Conservation (phyloP, 2,797 vertebrate species). For the Pipistrellus kuhlii region DNA sequence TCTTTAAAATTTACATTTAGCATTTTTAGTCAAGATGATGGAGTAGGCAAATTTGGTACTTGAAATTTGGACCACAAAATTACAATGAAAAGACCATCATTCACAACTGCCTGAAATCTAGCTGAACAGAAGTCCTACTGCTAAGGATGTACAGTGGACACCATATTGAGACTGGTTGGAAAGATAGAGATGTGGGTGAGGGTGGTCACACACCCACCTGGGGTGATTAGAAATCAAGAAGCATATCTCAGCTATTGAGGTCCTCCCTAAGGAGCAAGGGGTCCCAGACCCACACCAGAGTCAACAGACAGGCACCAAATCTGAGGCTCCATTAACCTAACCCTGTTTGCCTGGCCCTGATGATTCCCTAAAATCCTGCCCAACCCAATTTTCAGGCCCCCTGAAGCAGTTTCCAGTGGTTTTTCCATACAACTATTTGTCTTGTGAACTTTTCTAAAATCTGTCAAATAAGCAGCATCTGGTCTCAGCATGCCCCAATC, state of each 20-base stretch:
- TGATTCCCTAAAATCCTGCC: not conserved
- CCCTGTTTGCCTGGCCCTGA: not conserved
- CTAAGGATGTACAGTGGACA: not conserved
- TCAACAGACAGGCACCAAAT: not conserved
- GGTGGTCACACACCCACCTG: not conserved
- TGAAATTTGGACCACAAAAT: not conserved
- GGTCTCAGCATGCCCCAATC: not conserved
- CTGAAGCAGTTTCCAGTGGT: not conserved
- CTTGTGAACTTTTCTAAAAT: not conserved
- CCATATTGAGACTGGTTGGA: not conserved
- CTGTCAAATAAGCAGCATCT: not conserved
- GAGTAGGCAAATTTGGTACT: not conserved
- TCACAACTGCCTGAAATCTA: not conserved
- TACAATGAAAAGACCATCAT: not conserved
- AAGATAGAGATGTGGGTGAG: rapidly evolving
- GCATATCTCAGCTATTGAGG: not conserved
- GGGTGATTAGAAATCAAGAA: not conserved
- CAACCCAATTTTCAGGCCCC: not conserved
- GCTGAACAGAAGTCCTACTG: not conserved
- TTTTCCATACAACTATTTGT: not conserved
- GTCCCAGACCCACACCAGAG: not conserved
- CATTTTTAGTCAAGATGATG: not conserved
- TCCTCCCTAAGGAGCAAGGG: not conserved
- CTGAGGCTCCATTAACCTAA: not conserved
- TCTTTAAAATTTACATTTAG: not conserved